Evolutionary conservation across 2,113 vertebrate species (phyloP).

Genomic region (Megaleporinus macrocephalus): DNA sequence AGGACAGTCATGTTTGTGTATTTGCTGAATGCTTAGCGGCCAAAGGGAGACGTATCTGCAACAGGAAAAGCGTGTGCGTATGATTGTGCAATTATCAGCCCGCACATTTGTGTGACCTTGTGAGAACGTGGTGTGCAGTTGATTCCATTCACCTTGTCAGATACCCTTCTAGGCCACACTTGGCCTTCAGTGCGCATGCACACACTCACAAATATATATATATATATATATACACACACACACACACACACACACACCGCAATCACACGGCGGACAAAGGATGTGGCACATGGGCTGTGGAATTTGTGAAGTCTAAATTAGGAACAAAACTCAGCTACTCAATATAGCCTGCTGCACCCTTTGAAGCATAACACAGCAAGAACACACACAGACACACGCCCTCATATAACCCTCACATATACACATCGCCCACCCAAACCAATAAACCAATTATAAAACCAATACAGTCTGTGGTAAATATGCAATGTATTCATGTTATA

Average conservation of each 20-base stretch:
- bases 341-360: conserved; percentile 48
- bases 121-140: not conserved
- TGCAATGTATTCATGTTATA: not conserved
- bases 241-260: conserved; percentile 19
- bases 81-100: conserved; percentile 4
- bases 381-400: conserved; percentile 31
- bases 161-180: conserved; percentile 37
- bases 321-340: conserved; percentile 48
- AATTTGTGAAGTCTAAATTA: conserved; percentile 61
- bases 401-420: conserved; percentile 16
- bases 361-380: conserved; percentile 35
- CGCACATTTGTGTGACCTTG: conserved; percentile 17
- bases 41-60: not conserved
- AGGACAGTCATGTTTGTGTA: not conserved
- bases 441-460: too few relatives aligned
- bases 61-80: not conserved
- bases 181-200: not conserved
- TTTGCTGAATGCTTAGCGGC: not conserved
- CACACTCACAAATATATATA: too few relatives aligned
- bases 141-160: conserved; percentile 29
- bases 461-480: not conserved
- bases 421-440: conserved; percentile 1
- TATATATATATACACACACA: too few relatives aligned
- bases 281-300: conserved; percentile 42
- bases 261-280: conserved; percentile 50